Evolutionary conservation across 1,140 invertebrate genomes (phyloP), one percentile per base, ranked within the genome.

Genomic region (Batillaria attramentaria): DNA sequence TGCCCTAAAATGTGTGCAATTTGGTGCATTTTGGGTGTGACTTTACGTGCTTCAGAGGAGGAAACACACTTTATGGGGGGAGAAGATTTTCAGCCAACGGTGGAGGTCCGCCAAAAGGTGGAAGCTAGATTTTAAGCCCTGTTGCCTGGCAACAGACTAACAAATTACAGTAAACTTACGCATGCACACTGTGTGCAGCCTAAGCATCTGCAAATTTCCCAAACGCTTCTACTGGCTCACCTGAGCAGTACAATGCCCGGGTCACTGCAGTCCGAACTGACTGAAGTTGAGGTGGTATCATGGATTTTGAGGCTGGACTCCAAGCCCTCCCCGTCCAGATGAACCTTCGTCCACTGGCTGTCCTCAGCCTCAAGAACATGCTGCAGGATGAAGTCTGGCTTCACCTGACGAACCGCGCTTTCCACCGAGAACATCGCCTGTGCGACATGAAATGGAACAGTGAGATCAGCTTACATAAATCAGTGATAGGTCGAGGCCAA

Each of bases 291-390:
- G 31, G 3, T 1, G 13, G 35, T 33, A 35, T 62, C 68, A 65
- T 33, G 10, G 41, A 33, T 24, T 24, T 75, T 37, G 39, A 31
- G 18, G 33, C 39, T 43, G 24, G 46, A 50, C 24, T 76, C 42
- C 24, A 37, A 3, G 5, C 74, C 72, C n/a, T 46, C 24, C 33
- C 2, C 46, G 41, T 42, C 57, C 77, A 74, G 31, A 31, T 79
- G 69, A 13, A 54, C 77, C 39, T 72, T 46, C 13, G 72, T 6
- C 82, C 82, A 84, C 20, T 72, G 72, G 3, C 62, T 50, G 13
- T 84, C 80, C 65, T 84, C 82, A n/a, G 79, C 78, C 37, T 79
- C 79, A 31, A 68, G 28, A 20, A 84, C 78, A 35, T 68, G 70
- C 43, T 74, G 65, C 43, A 54, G n/a, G n/a, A 84, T 69, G n/a